Base-by-base conservation (phyloP, 1,140 invertebrate genomes). In the Drosophila saltans region DNA sequence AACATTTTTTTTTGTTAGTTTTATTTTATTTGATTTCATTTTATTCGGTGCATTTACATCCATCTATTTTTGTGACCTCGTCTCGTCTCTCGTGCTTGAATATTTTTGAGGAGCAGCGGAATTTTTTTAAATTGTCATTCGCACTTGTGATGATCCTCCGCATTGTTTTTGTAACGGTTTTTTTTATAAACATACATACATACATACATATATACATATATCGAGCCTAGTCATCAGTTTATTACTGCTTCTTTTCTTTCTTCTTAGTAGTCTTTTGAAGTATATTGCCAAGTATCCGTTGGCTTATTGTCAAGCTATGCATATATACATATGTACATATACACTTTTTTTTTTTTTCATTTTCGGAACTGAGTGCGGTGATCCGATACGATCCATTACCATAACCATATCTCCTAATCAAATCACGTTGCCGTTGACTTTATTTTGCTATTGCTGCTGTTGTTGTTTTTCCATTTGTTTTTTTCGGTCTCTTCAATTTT, bases 341-440 rank as follows among this genome's bases (percentile, higher is more conserved):
- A 30, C 2, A 2, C 4, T 72, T 75, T 86, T 77, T 56, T 72
- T 80, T 84, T 80, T 77, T 85, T 63, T 80, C 74, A 73, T 77
- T 78, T 75, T 82, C 55, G 71, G 79, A 66, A 81, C 75, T 69
- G 57, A 73, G 41, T 69, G 39, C 65, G 65, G 45, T 26, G 45
- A 52, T 52, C 21, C 2, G 45, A 52, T 10, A 21, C 45, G 21
- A 52, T 52, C 16, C 66, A 84, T 84, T 86, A 69, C 67, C 81
- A 85, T 86, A 81, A 57, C 67, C 58, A 63, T 72, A 66, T 66
- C 62, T 84, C 65, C 60, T 48, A 55, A 75, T 64, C 69, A 69
- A 71, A 82, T 70, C 80, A 82, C 80, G 74, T 85, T 76, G 72
- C 45, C 56, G 43, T 26, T 52, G 21, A 52, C 45, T 52, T 24